These are phyloP conservation scores for Archaeoteleia sp. DNA, from an alignment of 2,888 invertebrate genomes.

Conservation along the genomic window DNA sequence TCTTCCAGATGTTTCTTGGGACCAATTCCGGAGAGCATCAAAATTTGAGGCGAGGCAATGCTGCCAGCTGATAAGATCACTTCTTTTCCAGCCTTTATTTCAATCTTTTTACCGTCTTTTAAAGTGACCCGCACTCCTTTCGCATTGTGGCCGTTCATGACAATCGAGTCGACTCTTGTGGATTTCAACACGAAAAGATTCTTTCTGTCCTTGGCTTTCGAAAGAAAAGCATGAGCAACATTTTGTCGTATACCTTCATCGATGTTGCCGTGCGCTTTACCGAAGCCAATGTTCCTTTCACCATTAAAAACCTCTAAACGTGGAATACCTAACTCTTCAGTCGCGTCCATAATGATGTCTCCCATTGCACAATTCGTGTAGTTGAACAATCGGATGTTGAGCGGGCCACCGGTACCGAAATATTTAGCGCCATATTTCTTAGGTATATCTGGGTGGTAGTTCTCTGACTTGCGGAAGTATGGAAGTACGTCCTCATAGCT, in stretches of 20 bases:
- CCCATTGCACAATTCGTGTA: constrained; percentile 67
- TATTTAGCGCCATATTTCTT: constrained; percentile 68
- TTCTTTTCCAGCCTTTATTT: constrained; percentile 76
- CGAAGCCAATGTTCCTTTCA: constrained; percentile 75
- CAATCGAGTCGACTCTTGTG: constrained; percentile 77
- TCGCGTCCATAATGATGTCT: constrained; percentile 74
- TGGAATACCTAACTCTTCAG: constrained; percentile 75
- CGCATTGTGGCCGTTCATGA: constrained; percentile 76
- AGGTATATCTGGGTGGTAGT: constrained; percentile 60
- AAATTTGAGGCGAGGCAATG: constrained; percentile 81
- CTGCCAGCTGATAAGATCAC: constrained; percentile 82
- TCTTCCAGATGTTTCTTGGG: constrained; percentile 76
- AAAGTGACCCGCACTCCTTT: constrained; percentile 73
- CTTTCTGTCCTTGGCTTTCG: constrained; percentile 75
- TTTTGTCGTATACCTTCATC: constrained; percentile 73
- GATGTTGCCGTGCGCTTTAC: constrained; percentile 75
- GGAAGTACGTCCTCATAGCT: constrained; percentile 75
- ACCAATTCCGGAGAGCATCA: constrained; percentile 83
- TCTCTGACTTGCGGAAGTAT: constrained; percentile 64
- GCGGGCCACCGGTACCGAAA: constrained; percentile 75
- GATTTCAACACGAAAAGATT: constrained; percentile 80
- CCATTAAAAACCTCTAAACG: constrained; percentile 72
- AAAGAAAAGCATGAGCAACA: constrained; percentile 74
- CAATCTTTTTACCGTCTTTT: constrained; percentile 63
- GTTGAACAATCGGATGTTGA: constrained; percentile 74